Evolutionary conservation across 2,797 vertebrate species (phyloP).

Genomic region (Phalloptychus januarius): DNA sequence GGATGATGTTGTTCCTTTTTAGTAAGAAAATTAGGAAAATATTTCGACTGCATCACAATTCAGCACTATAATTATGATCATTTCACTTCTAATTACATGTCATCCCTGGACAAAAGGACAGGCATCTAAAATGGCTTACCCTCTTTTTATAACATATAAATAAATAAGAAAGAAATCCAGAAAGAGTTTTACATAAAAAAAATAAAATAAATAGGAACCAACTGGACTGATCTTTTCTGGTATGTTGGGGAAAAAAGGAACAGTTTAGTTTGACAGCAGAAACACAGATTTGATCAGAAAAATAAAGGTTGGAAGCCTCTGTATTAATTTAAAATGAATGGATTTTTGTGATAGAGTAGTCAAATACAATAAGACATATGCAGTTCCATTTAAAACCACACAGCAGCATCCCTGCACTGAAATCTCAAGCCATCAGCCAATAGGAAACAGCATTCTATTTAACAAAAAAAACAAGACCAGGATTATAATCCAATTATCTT

Average conservation of each 20-base stretch:
- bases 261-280: background rate
- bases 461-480: background rate
- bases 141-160: too few relatives aligned
- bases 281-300: background rate
- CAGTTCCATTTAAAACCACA: background rate
- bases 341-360: background rate
- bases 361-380: background rate
- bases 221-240: too few relatives aligned
- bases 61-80: background rate
- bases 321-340: background rate
- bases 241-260: background rate
- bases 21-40: too few relatives aligned
- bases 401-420: background rate
- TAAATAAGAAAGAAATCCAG: too few relatives aligned
- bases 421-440: background rate
- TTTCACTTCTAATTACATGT: background rate
- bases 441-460: constrained; percentile 2
- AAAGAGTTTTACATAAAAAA: too few relatives aligned
- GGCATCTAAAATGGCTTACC: too few relatives aligned
- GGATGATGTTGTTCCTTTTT: too few relatives aligned
- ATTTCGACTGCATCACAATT: too few relatives aligned
- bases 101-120: background rate
- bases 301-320: background rate
- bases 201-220: too few relatives aligned
- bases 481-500: constrained; percentile 6